phyloP scores from a whole-genome alignment of 2,888 invertebrate species.

The Parnassius mnemosyne region DNA sequence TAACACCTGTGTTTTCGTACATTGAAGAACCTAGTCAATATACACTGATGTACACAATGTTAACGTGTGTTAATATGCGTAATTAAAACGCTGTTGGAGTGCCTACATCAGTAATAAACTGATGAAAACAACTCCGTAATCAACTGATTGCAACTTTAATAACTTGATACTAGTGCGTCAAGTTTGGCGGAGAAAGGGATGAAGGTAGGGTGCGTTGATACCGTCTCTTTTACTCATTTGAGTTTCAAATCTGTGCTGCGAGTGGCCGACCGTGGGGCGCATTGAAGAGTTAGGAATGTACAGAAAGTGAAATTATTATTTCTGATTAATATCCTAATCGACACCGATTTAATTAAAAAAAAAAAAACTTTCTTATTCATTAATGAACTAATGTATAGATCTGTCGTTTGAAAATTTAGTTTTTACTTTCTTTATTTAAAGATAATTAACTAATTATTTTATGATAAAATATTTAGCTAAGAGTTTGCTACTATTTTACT shows the following conservation, averaged over 20 bases:
- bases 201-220: conserved; percentile 27
- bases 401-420: too few relatives aligned
- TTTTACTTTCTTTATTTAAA: too few relatives aligned
- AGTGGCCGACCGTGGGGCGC: conserved; percentile 62
- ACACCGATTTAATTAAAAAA: too few relatives aligned
- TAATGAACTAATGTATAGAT: too few relatives aligned
- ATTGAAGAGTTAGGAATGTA: conserved; percentile 41
- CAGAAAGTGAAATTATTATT: neutral
- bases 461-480: too few relatives aligned
- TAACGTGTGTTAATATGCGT: conserved; percentile 34
- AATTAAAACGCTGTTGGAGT: conserved; percentile 60
- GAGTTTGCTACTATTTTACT: too few relatives aligned
- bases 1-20: too few relatives aligned
- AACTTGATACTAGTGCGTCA: conserved; percentile 50
- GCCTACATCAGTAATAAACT: conserved; percentile 60
- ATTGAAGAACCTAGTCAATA: neutral
- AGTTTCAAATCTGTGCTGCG: conserved; percentile 65
- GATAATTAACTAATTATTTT: too few relatives aligned
- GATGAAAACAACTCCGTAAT: conserved; percentile 63
- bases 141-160: conserved; percentile 74
- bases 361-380: too few relatives aligned
- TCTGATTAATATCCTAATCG: too few relatives aligned
- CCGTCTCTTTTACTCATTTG: conserved; percentile 46
- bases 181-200: conserved; percentile 50
- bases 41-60: conserved; percentile 2